Base-by-base conservation (phyloP, 2,888 invertebrate genomes). In the Hydrotaea diabolus region DNA sequence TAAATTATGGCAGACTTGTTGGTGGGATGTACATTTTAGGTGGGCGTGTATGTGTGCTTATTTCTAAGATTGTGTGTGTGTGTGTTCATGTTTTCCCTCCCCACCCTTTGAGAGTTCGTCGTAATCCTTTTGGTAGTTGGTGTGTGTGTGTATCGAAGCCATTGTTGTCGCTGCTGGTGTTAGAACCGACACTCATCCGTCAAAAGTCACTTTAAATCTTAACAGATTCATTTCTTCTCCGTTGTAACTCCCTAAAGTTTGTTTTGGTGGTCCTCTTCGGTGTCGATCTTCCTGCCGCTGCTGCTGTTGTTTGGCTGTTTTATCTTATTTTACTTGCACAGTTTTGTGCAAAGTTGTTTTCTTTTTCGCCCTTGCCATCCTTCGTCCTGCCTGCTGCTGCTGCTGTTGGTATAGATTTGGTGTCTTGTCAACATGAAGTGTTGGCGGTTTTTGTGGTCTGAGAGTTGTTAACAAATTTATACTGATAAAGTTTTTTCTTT, bases 401-500 rank as follows among this genome's bases (percentile, higher is more conserved):
- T 17, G 13, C 21, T 46, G 49, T 49, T 69, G 43, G 5, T 23
- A 69, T 69, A 69, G 57, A 57, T 59, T 21, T 59, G 39, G 21
- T 74, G 59, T 59, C 59, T 57, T 59, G 73, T 43, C 73, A 73
- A 73, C 72, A 72, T 78, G 26, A 39, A 72, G 53, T 46, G 64
- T 53, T 73, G 39, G 64, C 39, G 64, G 39, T 64, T 62, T 55
- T 26, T 64, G 78, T 72, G 39, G 64, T 59, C 57, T 74, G 23
- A 74, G 73, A 74, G 39, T 73, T 79, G 53, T 79, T 73, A 62
- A 73, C 36, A 69, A 77, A 57, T 71, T 77, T 77, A 57, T 69
- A 46, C 26, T 43, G 57, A 53, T 69, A 46, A 59, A 77, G 31
- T 69, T 57, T 39, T 19, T 36, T 19, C n/a, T 21, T 17, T 75